phyloP scores from a whole-genome alignment of 2,113 vertebrate genomes.

The Coregonus clupeaformis region DNA sequence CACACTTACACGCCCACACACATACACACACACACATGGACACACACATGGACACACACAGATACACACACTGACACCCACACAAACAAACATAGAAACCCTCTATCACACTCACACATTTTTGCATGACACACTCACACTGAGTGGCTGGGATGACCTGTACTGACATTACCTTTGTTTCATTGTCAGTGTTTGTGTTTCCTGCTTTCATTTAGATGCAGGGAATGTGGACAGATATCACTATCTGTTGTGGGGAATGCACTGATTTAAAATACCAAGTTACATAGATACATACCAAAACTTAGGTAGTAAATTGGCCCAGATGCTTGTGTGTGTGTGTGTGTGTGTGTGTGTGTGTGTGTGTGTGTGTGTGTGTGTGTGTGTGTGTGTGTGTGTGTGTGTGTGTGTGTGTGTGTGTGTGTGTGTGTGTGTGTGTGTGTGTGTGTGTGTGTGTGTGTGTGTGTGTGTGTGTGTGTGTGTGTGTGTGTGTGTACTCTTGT shows the following conservation, averaged over 20 bases:
- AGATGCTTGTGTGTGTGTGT: slow-evolving; percentile 7
- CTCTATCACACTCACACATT: neutral
- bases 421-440: neutral
- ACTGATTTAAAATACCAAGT: slow-evolving; percentile 41
- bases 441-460: neutral
- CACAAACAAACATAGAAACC: slow-evolving; percentile 2
- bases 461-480: slow-evolving; percentile 1
- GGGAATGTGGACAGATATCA: slow-evolving; percentile 46
- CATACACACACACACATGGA: too few species aligned
- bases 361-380: slow-evolving; percentile 13
- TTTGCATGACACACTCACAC: slow-evolving; percentile 11
- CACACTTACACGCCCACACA: neutral
- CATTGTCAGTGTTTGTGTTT: slow-evolving; percentile 33
- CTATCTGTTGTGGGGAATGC: slow-evolving; percentile 44
- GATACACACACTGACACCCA: too few species aligned
- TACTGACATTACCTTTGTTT: slow-evolving; percentile 8
- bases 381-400: neutral
- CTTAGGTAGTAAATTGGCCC: neutral
- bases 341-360: neutral
- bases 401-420: neutral
- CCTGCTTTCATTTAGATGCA: slow-evolving; percentile 41
- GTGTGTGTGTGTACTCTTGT: neutral
- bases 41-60: neutral
- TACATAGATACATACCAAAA: neutral
- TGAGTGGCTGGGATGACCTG: slow-evolving; percentile 17